phyloP scores from a whole-genome alignment of 1,140 invertebrate species.

The Musca domestica region DNA sequence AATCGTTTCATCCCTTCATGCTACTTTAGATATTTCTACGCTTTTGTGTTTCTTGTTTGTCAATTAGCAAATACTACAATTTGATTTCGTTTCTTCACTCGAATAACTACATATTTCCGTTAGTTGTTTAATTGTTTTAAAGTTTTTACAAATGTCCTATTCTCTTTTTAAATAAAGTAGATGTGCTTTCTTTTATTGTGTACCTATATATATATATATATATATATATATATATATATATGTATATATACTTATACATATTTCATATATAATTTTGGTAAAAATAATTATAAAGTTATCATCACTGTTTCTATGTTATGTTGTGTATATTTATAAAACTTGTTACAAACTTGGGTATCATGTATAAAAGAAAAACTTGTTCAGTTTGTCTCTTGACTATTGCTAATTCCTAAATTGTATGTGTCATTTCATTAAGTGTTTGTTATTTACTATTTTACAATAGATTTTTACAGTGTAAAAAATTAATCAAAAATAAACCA shows the following conservation, averaged over 20 bases:
- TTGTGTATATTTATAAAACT: too few species aligned
- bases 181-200: neutral
- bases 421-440: too few species aligned
- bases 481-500: too few species aligned
- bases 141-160: neutral
- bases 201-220: neutral
- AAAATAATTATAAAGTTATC: slow-evolving; percentile 5
- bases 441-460: too few species aligned
- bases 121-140: neutral
- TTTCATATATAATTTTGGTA: slow-evolving; percentile 11
- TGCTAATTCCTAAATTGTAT: too few species aligned
- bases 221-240: neutral
- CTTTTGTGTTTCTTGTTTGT: slow-evolving; percentile 3
- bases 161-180: slow-evolving; percentile 15
- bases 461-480: too few species aligned
- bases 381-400: too few species aligned
- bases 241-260: neutral
- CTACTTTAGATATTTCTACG: slow-evolving; percentile 16
- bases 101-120: slow-evolving; percentile 10
- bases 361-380: too few species aligned
- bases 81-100: slow-evolving; percentile 16
- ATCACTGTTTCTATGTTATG: too few species aligned
- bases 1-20: neutral
- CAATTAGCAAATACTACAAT: neutral
- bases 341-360: too few species aligned